Conservation (phyloP, 2,797 vertebrate species). For the Gymnodraco acuticeps region DNA sequence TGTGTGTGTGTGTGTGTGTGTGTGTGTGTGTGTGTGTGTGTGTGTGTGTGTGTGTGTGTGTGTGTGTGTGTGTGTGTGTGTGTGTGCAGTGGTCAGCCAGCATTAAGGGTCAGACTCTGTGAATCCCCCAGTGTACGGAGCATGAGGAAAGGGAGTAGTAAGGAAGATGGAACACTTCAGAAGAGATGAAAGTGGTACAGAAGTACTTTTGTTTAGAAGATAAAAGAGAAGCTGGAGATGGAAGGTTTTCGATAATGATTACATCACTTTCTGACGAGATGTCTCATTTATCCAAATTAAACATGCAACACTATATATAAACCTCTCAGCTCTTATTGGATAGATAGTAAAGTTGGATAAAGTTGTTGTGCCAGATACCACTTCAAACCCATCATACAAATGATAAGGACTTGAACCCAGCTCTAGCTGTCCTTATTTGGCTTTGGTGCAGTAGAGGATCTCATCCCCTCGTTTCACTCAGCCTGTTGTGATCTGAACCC, state of each 20-base stretch:
- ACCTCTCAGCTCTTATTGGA: neutral
- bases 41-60: neutral
- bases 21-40: no score
- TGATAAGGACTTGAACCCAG: slow-evolving; percentile 40
- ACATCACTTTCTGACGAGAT: neutral
- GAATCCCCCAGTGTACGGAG: no score
- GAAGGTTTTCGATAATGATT: slow-evolving; percentile 31
- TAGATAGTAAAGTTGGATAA: neutral
- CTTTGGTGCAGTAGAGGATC: slow-evolving; percentile 27
- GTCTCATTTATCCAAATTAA: slow-evolving; percentile 15
- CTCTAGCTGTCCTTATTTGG: slow-evolving; percentile 70
- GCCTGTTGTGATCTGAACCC: slow-evolving; percentile 10
- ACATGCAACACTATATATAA: neutral
- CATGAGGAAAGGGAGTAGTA: no score
- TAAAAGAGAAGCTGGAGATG: slow-evolving; percentile 24
- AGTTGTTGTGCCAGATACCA: slow-evolving; percentile 4
- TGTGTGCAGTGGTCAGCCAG: no score
- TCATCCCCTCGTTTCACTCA: slow-evolving; percentile 24
- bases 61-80: no score
- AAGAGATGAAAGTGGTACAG: no score
- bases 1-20: no score
- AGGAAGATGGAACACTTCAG: no score
- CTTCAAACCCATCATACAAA: slow-evolving; percentile 36
- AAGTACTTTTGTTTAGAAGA: slow-evolving; percentile 7
- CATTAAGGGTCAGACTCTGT: no score